phyloP scores from a whole-genome alignment of 2,113 vertebrate genomes.

The Protomyctophum bolini region DNA sequence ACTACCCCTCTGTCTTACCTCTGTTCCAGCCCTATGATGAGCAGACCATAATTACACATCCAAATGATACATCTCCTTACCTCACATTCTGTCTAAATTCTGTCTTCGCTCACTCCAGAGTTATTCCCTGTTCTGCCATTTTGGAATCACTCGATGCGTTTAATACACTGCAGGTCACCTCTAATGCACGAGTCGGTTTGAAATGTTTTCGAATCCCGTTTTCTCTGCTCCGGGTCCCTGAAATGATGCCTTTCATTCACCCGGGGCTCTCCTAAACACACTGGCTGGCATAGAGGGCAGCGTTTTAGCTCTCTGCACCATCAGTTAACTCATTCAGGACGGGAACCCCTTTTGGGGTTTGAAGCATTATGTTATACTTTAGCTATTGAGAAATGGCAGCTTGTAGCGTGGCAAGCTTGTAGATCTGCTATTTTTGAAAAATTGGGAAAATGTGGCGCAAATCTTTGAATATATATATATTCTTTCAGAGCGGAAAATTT shows the following conservation, averaged over 20 bases:
- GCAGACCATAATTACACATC: slow-evolving; percentile 45
- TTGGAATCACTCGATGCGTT: slow-evolving; percentile 9
- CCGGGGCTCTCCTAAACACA: neutral
- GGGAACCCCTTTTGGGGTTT: no score
- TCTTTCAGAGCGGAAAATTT: no score
- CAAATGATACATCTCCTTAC: slow-evolving; percentile 43
- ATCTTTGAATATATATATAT: no score
- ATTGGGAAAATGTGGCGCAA: no score
- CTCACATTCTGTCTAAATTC: slow-evolving; percentile 32
- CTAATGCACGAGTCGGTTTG: neutral
- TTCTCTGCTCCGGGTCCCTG: neutral
- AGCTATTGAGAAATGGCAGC: no score
- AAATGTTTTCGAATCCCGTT: no score
- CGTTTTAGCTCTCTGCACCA: slow-evolving; percentile 32
- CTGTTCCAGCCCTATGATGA: slow-evolving; percentile 58
- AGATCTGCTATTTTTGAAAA: no score
- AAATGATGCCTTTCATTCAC: slow-evolving; percentile 17
- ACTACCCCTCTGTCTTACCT: slow-evolving; percentile 55
- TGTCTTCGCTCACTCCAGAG: slow-evolving; percentile 25
- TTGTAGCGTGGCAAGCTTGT: no score
- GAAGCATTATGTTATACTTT: no score
- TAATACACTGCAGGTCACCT: slow-evolving; percentile 13
- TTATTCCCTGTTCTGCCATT: slow-evolving; percentile 4
- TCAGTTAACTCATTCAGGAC: neutral
- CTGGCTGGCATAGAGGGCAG: slow-evolving; percentile 12